A percentile compares a stretch with the other conserved stretches of the same genome.
These are phyloP conservation scores for Drosophila baimaii DNA, from an alignment of 1,140 invertebrate species.

Conservation along the genomic window DNA sequence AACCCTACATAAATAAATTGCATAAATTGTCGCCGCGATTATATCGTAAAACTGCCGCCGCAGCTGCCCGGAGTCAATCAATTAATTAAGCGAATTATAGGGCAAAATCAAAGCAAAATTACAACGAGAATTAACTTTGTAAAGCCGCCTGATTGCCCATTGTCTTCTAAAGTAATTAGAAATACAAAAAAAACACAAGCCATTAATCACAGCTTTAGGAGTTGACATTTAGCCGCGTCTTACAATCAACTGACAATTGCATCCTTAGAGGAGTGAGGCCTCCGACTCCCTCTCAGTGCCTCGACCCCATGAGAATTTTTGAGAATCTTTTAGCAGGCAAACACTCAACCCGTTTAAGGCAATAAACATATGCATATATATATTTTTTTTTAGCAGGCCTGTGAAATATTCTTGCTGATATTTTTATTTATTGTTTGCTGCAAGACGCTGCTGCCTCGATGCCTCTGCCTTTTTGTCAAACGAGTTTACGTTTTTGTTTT, in stretches of 20 bases:
- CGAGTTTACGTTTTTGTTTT: slow-evolving; percentile 65
- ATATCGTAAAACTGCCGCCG: background rate
- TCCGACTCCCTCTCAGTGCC: background rate
- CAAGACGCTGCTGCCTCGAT: slow-evolving; percentile 7
- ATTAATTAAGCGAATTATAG: slow-evolving; percentile 47
- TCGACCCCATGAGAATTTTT: slow-evolving; percentile 42
- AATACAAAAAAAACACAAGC: background rate
- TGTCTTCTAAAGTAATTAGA: slow-evolving; percentile 36
- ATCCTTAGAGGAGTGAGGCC: slow-evolving; percentile 45
- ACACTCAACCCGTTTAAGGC: slow-evolving; percentile 51
- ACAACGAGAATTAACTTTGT: slow-evolving; percentile 20
- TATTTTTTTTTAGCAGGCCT: slow-evolving; percentile 28
- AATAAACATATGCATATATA: slow-evolving; percentile 25
- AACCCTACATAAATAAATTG: slow-evolving; percentile 51
- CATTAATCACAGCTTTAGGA: slow-evolving; percentile 33
- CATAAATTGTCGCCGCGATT: slow-evolving; percentile 48
- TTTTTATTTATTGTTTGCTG: slow-evolving; percentile 62
- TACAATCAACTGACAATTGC: slow-evolving; percentile 32
- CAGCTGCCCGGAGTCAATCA: slow-evolving; percentile 45
- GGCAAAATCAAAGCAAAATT: slow-evolving; percentile 28
- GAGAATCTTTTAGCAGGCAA: slow-evolving; percentile 2
- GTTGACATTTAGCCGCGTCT: slow-evolving; percentile 54
- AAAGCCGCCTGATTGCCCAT: slow-evolving; percentile 38
- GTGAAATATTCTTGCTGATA: slow-evolving; percentile 64
- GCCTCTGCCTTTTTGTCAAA: slow-evolving; percentile 56